phyloP scores from a whole-genome alignment of 1,140 invertebrate species.

The Bursaphelenchus mucronatus region DNA sequence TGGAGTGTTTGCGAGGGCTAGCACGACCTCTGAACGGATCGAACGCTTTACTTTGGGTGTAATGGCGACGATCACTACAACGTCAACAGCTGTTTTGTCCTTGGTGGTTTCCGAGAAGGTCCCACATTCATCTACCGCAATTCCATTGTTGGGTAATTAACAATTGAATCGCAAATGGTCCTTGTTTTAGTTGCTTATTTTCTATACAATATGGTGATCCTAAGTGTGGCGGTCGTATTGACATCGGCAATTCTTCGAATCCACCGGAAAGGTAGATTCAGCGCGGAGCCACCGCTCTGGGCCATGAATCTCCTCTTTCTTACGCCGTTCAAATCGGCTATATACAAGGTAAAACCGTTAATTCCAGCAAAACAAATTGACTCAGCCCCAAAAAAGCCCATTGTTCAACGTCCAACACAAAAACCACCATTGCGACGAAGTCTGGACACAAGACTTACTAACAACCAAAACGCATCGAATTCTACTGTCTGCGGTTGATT shows the following conservation, averaged over 20 bases:
- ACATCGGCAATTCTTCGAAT: conserved; percentile 51
- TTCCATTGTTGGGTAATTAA: conserved; percentile 47
- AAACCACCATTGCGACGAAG: background rate
- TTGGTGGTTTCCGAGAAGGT: conserved; percentile 54
- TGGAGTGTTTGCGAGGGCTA: conserved; percentile 51
- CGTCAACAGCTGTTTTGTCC: conserved; percentile 44
- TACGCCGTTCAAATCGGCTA: background rate
- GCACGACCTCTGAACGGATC: conserved; percentile 49
- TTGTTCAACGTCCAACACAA: background rate
- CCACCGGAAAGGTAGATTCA: conserved; percentile 46
- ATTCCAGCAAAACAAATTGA: no score
- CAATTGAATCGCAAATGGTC: background rate
- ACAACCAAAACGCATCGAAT: no score
- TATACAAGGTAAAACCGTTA: background rate
- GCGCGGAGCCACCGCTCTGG: conserved; percentile 45
- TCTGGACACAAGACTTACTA: no score
- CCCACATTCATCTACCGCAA: conserved; percentile 49
- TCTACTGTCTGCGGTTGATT: background rate
- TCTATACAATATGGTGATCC: conserved; percentile 55
- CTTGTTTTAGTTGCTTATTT: conserved; percentile 53
- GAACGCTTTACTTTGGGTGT: conserved; percentile 53
- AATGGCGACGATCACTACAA: conserved; percentile 41
- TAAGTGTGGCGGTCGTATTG: conserved; percentile 47
- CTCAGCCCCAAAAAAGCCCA: no score
- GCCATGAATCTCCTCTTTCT: conserved; percentile 35